phyloP scores from a whole-genome alignment of 2,797 vertebrate genomes.

The Myotis findleyi region DNA sequence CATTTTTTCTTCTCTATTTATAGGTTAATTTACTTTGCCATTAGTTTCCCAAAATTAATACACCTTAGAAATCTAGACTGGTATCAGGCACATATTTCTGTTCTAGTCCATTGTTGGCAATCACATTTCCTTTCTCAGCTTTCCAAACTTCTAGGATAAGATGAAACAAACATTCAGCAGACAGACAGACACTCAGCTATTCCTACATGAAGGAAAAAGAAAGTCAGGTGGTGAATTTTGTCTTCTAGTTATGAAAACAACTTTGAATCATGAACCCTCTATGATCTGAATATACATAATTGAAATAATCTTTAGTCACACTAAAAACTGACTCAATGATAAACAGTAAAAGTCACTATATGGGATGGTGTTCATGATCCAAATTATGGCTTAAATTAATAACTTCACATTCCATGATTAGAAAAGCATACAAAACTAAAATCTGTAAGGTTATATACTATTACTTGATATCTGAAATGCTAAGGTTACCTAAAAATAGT shows the following conservation, averaged over 20 bases:
- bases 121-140: background rate
- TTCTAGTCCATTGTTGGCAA: background rate
- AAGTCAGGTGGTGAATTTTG: background rate
- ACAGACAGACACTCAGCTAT: background rate
- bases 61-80: background rate
- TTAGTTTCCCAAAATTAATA: constrained; percentile 20
- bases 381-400: constrained; percentile 8
- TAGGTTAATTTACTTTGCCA: constrained; percentile 4
- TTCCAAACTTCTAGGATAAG: background rate
- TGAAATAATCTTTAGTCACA: constrained; percentile 29
- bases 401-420: background rate
- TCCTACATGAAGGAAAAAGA: background rate
- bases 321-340: background rate
- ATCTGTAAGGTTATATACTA: background rate
- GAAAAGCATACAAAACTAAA: background rate
- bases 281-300: background rate
- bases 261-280: background rate
- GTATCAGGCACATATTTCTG: background rate
- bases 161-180: background rate
- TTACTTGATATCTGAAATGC: constrained; percentile 11
- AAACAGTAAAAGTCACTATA: background rate
- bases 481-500: background rate
- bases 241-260: background rate
- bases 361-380: background rate
- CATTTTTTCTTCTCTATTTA: background rate